Percentiles rank a stretch among this genome's conserved stretches.
phyloP scores from a whole-genome alignment of 2,113 vertebrate species.

The Nyctereutes procyonoides region DNA sequence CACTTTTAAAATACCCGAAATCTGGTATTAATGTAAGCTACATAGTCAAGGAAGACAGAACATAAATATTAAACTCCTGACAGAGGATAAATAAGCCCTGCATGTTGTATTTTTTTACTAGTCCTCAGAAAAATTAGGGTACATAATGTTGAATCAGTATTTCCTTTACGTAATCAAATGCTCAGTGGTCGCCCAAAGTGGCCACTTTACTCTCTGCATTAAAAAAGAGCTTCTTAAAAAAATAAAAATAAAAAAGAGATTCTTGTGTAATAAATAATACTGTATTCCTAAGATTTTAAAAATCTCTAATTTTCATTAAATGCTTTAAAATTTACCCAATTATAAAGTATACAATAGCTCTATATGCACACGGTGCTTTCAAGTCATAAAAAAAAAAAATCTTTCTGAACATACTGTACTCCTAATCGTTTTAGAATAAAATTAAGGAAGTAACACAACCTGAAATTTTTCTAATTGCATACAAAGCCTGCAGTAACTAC shows the following conservation, averaged over 20 bases:
- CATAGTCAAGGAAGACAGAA: not conserved
- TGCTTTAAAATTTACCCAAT: not conserved
- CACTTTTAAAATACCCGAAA: not conserved
- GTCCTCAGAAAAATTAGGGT: not conserved
- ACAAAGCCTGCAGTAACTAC: not conserved
- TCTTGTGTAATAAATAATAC: not conserved
- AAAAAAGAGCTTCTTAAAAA: not conserved
- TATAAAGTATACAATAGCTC: not conserved
- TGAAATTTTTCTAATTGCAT: not conserved
- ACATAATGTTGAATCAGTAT: not conserved
- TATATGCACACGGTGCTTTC: not conserved
- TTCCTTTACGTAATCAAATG: not conserved
- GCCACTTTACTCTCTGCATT: not conserved
- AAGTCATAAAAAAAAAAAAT: not conserved
- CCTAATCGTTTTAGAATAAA: not conserved
- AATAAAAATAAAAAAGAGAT: not conserved
- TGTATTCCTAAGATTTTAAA: not conserved
- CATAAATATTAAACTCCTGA: not conserved
- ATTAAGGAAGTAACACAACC: not conserved
- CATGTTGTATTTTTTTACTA: conserved; percentile 1
- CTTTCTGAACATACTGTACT: not conserved
- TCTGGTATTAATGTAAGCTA: not conserved
- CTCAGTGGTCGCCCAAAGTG: not conserved
- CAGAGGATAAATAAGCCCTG: not conserved
- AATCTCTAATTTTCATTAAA: not conserved